Percentiles rank a stretch among this genome's conserved stretches.
Conservation (phyloP, 2,888 invertebrate genomes). For the Mythimna lalbum region DNA sequence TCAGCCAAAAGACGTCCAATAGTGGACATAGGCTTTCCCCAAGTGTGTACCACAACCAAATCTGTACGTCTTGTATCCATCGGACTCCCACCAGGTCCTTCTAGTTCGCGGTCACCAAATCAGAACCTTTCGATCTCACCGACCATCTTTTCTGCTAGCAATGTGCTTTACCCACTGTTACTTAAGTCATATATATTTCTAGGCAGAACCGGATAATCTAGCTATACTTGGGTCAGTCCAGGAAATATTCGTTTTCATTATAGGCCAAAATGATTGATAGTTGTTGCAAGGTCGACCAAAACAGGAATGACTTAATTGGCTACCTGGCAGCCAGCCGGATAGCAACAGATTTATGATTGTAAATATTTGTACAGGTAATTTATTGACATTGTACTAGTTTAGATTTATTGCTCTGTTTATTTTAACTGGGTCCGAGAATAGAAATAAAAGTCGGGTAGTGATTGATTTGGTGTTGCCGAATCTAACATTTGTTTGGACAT, state of each 20-base stretch:
- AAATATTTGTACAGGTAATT: conserved; percentile 38
- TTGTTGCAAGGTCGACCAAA: conserved; percentile 25
- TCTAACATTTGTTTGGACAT: conserved; percentile 9
- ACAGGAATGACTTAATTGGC: conserved; percentile 33
- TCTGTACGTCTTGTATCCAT: too few relatives aligned
- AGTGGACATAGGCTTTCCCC: too few relatives aligned
- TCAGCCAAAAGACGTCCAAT: too few relatives aligned
- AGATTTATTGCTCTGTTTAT: conserved; percentile 28
- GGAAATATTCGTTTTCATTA: conserved; percentile 17
- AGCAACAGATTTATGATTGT: conserved; percentile 40
- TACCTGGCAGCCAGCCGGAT: conserved; percentile 25
- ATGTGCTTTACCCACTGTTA: too few relatives aligned
- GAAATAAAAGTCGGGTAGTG: conserved; percentile 10
- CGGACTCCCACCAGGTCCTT: too few relatives aligned
- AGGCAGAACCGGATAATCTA: not conserved
- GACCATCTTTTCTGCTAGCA: too few relatives aligned
- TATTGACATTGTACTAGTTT: conserved; percentile 33
- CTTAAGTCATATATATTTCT: too few relatives aligned
- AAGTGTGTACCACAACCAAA: too few relatives aligned
- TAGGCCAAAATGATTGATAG: conserved; percentile 14
- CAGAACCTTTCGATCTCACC: too few relatives aligned
- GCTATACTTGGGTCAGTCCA: not conserved
- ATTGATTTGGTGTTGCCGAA: conserved; percentile 6
- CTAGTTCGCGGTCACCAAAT: too few relatives aligned
- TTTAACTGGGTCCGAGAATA: conserved; percentile 17